Conservation (phyloP, 2,113 vertebrate genomes). For the Cephalopterus ornatus region DNA sequence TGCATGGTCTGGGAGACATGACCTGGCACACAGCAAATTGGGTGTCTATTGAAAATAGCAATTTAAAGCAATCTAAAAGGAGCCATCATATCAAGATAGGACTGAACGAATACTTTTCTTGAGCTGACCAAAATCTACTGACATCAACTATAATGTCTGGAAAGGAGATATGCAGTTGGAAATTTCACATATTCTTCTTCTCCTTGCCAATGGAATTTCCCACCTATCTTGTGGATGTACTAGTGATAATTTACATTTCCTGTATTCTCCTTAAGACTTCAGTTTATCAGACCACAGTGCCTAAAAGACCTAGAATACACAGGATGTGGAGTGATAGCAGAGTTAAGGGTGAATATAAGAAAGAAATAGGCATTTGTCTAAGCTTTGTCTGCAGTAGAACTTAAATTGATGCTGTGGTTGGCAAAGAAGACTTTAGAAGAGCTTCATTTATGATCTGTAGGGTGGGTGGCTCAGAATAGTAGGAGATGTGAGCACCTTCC, state of each 20-base stretch:
- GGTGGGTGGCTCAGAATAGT: background rate
- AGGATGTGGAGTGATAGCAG: background rate
- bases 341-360: background rate
- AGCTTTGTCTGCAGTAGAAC: background rate
- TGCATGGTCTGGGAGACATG: background rate
- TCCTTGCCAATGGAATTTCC: background rate
- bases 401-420: background rate
- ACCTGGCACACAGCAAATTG: background rate
- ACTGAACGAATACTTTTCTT: background rate
- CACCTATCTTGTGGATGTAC: background rate
- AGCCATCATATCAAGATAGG: background rate
- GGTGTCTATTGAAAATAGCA: background rate
- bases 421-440: background rate
- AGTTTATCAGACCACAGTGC: background rate
- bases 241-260: background rate
- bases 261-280: background rate
- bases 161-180: background rate
- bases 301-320: background rate
- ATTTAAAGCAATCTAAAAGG: background rate
- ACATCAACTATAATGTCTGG: background rate
- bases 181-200: background rate
- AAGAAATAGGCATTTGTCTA: background rate
- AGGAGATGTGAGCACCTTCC: background rate
- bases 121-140: background rate
- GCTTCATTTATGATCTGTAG: background rate